A percentile compares a stretch with the other conserved stretches of the same genome.
Conservation (phyloP, 1,140 invertebrate genomes). For the Musca domestica region DNA sequence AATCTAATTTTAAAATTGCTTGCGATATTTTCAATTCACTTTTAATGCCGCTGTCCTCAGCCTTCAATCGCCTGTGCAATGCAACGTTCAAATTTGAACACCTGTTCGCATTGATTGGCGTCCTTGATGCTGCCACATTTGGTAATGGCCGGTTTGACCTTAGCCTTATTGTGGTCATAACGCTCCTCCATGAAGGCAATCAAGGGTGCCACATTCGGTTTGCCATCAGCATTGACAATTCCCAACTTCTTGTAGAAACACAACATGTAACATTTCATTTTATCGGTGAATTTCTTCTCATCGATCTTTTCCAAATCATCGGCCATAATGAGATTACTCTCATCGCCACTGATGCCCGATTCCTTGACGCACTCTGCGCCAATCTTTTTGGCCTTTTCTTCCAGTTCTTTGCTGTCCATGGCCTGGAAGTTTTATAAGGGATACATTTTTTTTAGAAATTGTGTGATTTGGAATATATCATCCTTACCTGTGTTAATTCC, state of each 20-base stretch:
- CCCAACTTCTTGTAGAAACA: background rate
- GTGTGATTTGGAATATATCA: too few relatives aligned
- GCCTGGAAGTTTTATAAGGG: too few relatives aligned
- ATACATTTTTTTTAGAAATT: too few relatives aligned
- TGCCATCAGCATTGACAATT: background rate
- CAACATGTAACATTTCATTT: conserved; percentile 1
- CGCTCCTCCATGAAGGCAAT: background rate
- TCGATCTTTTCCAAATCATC: background rate
- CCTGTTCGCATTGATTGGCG: background rate
- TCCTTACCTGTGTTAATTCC: too few relatives aligned
- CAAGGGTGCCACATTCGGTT: background rate
- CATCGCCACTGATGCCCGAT: background rate
- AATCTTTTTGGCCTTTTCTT: background rate
- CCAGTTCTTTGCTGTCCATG: too few relatives aligned
- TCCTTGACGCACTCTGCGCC: background rate
- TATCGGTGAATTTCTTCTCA: background rate
- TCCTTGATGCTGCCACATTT: background rate
- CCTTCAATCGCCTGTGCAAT: background rate
- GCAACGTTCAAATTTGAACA: background rate
- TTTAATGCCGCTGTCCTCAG: background rate
- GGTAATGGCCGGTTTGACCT: background rate
- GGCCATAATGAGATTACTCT: background rate
- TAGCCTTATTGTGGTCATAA: background rate
- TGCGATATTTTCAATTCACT: background rate
- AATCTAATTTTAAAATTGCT: too few relatives aligned